Evolutionary conservation across 2,797 vertebrate species (phyloP).

Genomic region (Cichlasoma orientale): DNA sequence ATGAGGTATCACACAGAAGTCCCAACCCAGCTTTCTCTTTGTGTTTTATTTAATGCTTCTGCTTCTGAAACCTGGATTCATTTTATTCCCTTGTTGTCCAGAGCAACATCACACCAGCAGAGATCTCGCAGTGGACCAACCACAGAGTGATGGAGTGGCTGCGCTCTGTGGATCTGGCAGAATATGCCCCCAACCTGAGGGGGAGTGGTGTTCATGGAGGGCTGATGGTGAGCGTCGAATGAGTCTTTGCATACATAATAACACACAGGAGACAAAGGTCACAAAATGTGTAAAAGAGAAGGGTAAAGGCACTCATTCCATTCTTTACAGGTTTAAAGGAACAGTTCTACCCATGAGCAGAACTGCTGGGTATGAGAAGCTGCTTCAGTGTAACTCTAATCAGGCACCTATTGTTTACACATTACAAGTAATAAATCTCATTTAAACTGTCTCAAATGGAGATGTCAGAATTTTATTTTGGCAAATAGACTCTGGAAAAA

Average conservation of each 20-base stretch:
- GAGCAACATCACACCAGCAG: slow-evolving; percentile 89
- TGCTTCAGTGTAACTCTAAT: no score
- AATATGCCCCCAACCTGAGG: slow-evolving; percentile 96
- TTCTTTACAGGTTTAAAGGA: background rate
- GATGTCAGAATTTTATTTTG: no score
- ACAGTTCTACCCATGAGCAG: background rate
- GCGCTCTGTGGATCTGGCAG: slow-evolving; percentile 93
- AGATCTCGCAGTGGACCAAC: slow-evolving; percentile 97
- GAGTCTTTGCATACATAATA: background rate
- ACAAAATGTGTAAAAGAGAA: background rate
- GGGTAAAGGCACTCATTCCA: background rate
- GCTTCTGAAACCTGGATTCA: background rate
- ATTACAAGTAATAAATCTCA: no score
- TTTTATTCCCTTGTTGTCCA: slow-evolving; percentile 42
- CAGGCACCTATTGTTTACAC: no score
- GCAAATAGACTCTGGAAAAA: no score
- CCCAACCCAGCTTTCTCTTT: background rate
- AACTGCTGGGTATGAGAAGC: no score
- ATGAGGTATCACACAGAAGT: slow-evolving; percentile 83
- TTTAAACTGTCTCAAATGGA: no score
- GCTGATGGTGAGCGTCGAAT: slow-evolving; percentile 87
- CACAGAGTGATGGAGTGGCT: slow-evolving; percentile 99
- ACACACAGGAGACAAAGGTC: background rate
- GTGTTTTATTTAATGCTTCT: background rate
- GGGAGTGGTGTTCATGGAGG: slow-evolving; percentile 97